phyloP scores from a whole-genome alignment of 1,140 invertebrate species.

The Drosophila yakuba region DNA sequence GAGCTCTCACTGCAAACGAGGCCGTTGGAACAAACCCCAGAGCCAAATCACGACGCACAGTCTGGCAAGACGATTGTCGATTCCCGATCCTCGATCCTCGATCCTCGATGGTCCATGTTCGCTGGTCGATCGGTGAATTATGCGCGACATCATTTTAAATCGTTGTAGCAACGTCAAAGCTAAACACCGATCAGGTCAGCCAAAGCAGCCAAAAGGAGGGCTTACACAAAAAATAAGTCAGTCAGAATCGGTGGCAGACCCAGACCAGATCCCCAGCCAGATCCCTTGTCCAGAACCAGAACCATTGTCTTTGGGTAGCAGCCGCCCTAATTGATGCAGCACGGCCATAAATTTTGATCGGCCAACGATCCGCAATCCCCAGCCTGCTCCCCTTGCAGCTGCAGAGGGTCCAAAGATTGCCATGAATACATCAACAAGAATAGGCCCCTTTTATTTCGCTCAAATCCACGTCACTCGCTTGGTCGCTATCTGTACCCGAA shows the following conservation, averaged over 20 bases:
- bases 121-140: conserved; percentile 68
- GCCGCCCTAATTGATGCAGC: conserved; percentile 80
- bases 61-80: conserved; percentile 61
- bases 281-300: background rate
- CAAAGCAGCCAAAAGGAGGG: background rate
- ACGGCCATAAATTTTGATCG: conserved; percentile 74
- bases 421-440: conserved; percentile 67
- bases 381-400: conserved; percentile 16
- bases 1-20: conserved; percentile 78
- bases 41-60: conserved; percentile 68
- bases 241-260: conserved; percentile 20
- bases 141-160: conserved; percentile 83
- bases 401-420: conserved; percentile 37
- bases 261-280: conserved; percentile 8
- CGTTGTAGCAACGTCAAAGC: conserved; percentile 79
- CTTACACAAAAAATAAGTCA: conserved; percentile 22
- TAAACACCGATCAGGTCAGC: conserved; percentile 77
- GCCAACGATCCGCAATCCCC: conserved; percentile 31
- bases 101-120: too few relatives aligned
- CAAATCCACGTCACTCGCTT: conserved; percentile 5
- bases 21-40: conserved; percentile 20
- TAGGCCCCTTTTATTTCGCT: conserved; percentile 46
- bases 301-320: conserved; percentile 48
- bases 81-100: too few relatives aligned
- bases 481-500: background rate